Evolutionary conservation across 2,888 invertebrate species (phyloP), one percentile per base, ranked within the genome.

Genomic region (Chorisops tibialis): DNA sequence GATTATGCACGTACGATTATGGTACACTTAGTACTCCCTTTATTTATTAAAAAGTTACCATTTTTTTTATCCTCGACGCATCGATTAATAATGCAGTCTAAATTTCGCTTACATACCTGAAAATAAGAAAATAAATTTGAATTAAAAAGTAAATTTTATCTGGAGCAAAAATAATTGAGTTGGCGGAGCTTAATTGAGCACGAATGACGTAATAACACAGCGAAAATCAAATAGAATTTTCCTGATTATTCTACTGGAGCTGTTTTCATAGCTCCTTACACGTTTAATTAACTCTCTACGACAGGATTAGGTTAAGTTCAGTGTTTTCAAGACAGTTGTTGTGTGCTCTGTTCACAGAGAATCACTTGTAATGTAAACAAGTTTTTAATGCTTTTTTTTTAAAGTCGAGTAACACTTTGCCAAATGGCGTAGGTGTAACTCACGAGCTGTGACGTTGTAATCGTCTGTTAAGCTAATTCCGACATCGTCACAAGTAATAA

Each of bases 291-390:
- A 24, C 24, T 24, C n/a, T n/a, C 24, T 7, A 7, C 24, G 24
- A 5, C 7, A 7, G 7, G 4, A 24, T 24, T 24, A 24, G 24
- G 24, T 4, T 24, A 7, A 7, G 7, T 24, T 24, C 7, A 5
- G 24, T 24, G 24, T 24, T 24, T 7, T 18, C 47, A 47, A 18
- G n/a, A 43, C 30, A n/a, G 12, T 22, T 21, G 41, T 43, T 12
- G 30, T 22, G 24, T 56, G 43, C 22, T 56, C 45, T 43, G 43
- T 56, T 45, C 43, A 43, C 54, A 41, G 30, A 41, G 30, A 49
- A 54, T 21, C 35, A n/a, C 38, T 56, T 14, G 56, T 24, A 41
- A 56, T 56, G 56, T 56, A 56, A 56, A 56, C 56, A 56, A 56
- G 56, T 24, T 56, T 45, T 43, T 43, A 43, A 18, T 43, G 30